Evolutionary conservation across 2,113 vertebrate species (phyloP), one percentile per base, ranked within the genome.

Genomic region (Microcebus ravelobensis): DNA sequence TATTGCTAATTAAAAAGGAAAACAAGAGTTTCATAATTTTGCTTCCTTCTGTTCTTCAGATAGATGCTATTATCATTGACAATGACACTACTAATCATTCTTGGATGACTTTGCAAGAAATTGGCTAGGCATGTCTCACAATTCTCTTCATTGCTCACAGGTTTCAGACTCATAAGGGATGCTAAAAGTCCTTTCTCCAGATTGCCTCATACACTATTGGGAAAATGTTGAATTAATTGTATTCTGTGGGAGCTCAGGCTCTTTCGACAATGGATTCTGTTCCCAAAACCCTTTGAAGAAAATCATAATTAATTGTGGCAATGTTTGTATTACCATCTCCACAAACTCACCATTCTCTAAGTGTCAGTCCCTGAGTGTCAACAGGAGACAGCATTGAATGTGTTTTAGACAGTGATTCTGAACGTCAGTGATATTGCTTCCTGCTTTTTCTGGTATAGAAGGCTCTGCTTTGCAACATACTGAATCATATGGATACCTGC

Each of bases 1-100:
- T 55, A 85, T 85, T 90, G 90, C 87, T 96, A 97, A 95, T 96
- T 96, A 85, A 77, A 96, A 95, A 80, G 17, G 39, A 95, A 95
- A 91, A 91, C 20, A 85, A 94, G 45, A 94, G 67, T 93, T 91
- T 97, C 68, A 87, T 92, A 91, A 97, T 95, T 95, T 93, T 93
- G 20, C 3, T 61, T 95, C 87, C 93, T 96, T 96, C 83, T 97
- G 50, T 93, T 95, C 79, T 57, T 93, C 6, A 1, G 36, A 87
- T 80, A 91, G 39, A 93, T 42, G 86, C 42, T 76, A 34, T 92
- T 93, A 90, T 94, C 87, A 50, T 79, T 94, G 90, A 31, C 65
- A 90, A 39, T 76, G 83, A 95, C 45, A 94, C 39, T 65, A 67
- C 88, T 59, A 95, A 94, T 96, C 89, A 94, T 87, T 96, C 55